phyloP scores from a whole-genome alignment of 2,797 vertebrate genomes.

The Onychomys leucogaster region DNA sequence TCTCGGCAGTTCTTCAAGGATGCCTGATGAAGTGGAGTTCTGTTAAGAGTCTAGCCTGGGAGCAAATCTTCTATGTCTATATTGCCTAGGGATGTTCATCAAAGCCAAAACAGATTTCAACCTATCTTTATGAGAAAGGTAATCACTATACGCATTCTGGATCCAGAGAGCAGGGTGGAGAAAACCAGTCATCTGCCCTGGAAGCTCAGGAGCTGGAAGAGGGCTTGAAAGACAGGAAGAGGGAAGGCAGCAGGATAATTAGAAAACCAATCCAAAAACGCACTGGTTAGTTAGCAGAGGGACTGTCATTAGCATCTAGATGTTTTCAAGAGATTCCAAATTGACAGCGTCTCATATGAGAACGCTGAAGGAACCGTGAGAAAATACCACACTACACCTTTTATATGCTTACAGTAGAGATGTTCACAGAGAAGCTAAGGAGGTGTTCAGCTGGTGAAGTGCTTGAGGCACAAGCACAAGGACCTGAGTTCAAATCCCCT shows the following conservation, averaged over 20 bases:
- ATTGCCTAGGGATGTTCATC: slow-evolving; percentile 31
- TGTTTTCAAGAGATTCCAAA: background rate
- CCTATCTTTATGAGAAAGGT: slow-evolving; percentile 47
- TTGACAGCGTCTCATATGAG: background rate
- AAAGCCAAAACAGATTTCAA: background rate
- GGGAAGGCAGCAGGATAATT: background rate
- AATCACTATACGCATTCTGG: slow-evolving; percentile 20
- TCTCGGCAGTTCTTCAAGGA: background rate
- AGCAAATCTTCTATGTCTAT: slow-evolving; percentile 58
- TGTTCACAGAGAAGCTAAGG: background rate
- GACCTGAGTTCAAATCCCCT: background rate
- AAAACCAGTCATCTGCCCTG: background rate
- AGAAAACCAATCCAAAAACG: background rate
- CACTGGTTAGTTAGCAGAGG: background rate
- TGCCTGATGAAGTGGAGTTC: background rate
- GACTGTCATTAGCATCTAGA: slow-evolving; percentile 11
- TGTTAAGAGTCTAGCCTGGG: background rate
- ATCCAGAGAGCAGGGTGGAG: background rate
- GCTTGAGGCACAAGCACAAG: background rate
- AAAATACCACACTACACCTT: background rate
- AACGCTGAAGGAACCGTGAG: fast-evolving
- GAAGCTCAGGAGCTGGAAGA: background rate
- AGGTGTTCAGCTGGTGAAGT: background rate
- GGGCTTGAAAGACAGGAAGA: background rate
- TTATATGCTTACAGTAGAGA: background rate